These are phyloP conservation scores for Stercorarius parasiticus DNA, from an alignment of 2,113 vertebrate genomes.

Conservation along the genomic window DNA sequence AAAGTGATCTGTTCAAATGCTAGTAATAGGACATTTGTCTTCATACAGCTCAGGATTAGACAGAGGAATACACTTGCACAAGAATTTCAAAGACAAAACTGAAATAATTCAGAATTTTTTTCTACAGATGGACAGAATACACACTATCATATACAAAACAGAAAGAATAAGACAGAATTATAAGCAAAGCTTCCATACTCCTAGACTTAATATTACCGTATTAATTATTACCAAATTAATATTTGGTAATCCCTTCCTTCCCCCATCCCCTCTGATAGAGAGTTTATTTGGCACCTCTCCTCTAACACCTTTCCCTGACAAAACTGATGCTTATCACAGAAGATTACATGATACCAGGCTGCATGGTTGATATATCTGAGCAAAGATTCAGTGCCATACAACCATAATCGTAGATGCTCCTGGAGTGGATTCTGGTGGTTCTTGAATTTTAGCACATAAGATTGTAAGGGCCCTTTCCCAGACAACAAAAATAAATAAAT, in stretches of 20 bases:
- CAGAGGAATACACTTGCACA: neutral
- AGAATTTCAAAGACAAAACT: neutral
- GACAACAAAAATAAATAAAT: accelerated
- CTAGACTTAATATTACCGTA: neutral
- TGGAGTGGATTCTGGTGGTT: neutral
- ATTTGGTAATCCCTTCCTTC: neutral
- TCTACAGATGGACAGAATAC: neutral
- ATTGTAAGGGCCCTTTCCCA: neutral
- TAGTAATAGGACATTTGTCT: neutral
- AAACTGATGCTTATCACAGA: neutral
- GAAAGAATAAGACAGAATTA: neutral
- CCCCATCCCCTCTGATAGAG: accelerated
- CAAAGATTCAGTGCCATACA: neutral
- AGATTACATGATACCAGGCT: neutral
- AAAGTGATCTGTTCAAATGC: neutral
- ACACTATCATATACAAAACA: neutral
- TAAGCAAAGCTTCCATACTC: neutral
- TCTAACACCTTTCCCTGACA: neutral
- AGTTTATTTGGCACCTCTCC: neutral
- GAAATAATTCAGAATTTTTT: neutral
- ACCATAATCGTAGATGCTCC: neutral
- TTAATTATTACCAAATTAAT: no score
- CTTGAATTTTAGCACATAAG: neutral
- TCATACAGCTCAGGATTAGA: neutral
- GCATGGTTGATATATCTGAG: neutral